Percentiles rank a stretch among this genome's conserved stretches.
Evolutionary conservation across 2,113 vertebrate genomes (phyloP).

Genomic region (Sprattus sprattus): DNA sequence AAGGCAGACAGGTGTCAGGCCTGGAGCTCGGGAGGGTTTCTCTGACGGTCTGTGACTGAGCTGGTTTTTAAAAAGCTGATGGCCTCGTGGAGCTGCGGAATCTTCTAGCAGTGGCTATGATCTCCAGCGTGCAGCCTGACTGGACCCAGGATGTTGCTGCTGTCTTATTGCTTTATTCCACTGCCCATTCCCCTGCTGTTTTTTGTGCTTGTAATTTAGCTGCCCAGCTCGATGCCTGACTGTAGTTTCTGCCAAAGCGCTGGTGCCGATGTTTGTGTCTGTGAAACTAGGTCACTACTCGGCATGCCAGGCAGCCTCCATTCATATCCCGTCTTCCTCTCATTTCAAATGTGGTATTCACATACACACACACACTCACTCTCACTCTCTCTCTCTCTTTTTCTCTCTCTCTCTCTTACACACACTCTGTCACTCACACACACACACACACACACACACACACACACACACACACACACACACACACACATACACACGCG

Average conservation of each 20-base stretch:
- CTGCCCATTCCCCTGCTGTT: not conserved
- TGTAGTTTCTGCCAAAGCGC: slow-evolving; percentile 46
- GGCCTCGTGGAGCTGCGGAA: not conserved
- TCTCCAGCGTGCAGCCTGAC: not conserved
- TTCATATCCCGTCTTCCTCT: slow-evolving; percentile 57
- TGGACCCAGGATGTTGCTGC: not conserved
- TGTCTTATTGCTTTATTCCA: not conserved
- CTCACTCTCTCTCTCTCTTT: not conserved
- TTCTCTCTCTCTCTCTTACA: not conserved
- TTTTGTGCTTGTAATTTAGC: slow-evolving; percentile 32
- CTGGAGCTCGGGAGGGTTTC: slow-evolving; percentile 29
- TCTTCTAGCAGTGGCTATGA: not conserved
- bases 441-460: not conserved
- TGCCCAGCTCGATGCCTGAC: slow-evolving; percentile 42
- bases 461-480: not conserved
- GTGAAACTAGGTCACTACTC: slow-evolving; percentile 74
- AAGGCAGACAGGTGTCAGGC: slow-evolving; percentile 46
- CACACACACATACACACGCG: not conserved
- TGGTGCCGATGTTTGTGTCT: slow-evolving; percentile 52
- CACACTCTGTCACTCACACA: not conserved
- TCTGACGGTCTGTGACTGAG: not conserved
- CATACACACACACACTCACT: not conserved
- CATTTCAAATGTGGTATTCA: slow-evolving; percentile 24
- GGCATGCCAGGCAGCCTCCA: slow-evolving; percentile 57
- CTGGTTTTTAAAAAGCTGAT: not conserved